Conservation (phyloP, 1,140 invertebrate genomes). For the Tetramorium parvispinum region DNA sequence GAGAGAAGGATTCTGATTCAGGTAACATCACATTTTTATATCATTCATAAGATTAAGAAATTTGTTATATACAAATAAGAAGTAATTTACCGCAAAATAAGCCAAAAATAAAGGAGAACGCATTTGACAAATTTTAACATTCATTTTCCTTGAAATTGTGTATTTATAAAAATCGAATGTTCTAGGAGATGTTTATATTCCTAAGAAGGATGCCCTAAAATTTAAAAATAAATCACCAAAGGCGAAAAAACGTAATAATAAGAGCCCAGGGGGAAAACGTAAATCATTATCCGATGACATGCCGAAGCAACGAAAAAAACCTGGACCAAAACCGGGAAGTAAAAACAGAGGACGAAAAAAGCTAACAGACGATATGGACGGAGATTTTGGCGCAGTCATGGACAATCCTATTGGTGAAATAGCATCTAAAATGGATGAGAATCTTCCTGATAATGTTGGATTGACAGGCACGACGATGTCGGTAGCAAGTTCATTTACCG, state of each 20-base stretch:
- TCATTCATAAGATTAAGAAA: neutral
- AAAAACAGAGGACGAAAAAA: slow-evolving; percentile 80
- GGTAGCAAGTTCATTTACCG: slow-evolving; percentile 74
- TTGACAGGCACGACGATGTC: slow-evolving; percentile 68
- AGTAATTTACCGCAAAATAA: neutral
- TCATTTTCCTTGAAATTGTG: neutral
- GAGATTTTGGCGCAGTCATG: slow-evolving; percentile 72
- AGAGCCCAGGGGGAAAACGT: slow-evolving; percentile 79
- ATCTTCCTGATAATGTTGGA: slow-evolving; percentile 71
- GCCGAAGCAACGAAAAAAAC: slow-evolving; percentile 82
- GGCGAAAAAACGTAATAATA: slow-evolving; percentile 79
- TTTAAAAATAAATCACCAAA: slow-evolving; percentile 79
- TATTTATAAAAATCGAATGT: slow-evolving; percentile 24
- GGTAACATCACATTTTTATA: slow-evolving; percentile 72
- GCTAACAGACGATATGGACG: slow-evolving; percentile 78
- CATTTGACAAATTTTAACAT: too few relatives aligned
- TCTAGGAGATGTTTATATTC: slow-evolving; percentile 82
- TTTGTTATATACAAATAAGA: neutral
- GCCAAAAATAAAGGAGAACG: neutral
- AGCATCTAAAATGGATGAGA: slow-evolving; percentile 73
- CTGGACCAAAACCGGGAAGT: slow-evolving; percentile 84
- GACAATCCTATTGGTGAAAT: slow-evolving; percentile 74
- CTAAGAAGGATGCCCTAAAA: slow-evolving; percentile 80
- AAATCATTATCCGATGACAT: slow-evolving; percentile 77
- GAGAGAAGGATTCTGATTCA: slow-evolving; percentile 83